A percentile compares a stretch with the other conserved stretches of the same genome.
Evolutionary conservation across 2,797 vertebrate genomes (phyloP).

Genomic region (Emys orbicularis): DNA sequence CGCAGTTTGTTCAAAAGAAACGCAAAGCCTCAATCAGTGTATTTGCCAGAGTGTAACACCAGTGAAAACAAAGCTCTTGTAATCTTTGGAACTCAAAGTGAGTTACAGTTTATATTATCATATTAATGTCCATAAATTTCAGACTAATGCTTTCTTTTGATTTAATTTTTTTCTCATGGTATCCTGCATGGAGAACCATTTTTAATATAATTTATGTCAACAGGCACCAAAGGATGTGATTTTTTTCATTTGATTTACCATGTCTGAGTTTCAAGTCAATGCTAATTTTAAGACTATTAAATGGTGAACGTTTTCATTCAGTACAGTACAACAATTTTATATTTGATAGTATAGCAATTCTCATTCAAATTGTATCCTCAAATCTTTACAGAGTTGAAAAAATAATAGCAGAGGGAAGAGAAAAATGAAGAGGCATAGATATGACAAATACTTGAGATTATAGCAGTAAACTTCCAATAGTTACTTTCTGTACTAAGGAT

Average conservation of each 20-base stretch:
- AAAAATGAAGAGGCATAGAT: not conserved
- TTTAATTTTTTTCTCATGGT: slow-evolving; percentile 6
- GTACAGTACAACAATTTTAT: not conserved
- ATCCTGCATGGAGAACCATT: not conserved
- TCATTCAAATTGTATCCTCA: not conserved
- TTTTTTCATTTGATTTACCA: not conserved
- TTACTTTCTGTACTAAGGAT: not conserved
- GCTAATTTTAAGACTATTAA: slow-evolving; percentile 9
- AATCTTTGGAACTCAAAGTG: not conserved
- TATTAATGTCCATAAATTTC: not conserved
- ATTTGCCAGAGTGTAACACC: fast-evolving
- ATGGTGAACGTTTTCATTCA: not conserved
- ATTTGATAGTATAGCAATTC: not conserved
- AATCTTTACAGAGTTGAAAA: not conserved
- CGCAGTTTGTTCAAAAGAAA: fast-evolving
- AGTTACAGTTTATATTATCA: not conserved
- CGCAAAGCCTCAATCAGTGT: not conserved
- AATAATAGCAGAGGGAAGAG: not conserved
- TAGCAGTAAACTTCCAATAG: not conserved
- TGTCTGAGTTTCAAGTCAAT: slow-evolving; percentile 16
- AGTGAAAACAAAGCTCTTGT: not conserved
- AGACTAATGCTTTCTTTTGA: slow-evolving; percentile 25
- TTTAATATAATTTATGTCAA: not conserved
- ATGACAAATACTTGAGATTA: not conserved
- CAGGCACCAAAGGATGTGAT: not conserved